Evolutionary conservation across 1,140 invertebrate species (phyloP), one percentile per base, ranked within the genome.

Genomic region (Physella acuta): DNA sequence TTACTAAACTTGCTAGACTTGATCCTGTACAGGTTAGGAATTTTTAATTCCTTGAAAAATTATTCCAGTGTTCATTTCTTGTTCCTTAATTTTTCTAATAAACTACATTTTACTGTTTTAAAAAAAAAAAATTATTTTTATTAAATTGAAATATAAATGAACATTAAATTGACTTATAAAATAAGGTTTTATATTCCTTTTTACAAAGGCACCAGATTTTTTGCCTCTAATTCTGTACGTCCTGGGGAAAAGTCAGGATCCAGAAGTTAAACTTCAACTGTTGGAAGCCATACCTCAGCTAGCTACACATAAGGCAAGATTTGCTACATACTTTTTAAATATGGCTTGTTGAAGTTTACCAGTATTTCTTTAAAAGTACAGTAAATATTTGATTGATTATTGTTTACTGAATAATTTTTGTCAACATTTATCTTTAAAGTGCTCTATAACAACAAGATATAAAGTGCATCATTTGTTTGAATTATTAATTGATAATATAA

Each of bases 271-370:
- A 56, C 58, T 79, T 34, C 34, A 64, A 3, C 70, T 81, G 1
- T 34, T 81, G 44, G 74, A 75, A 26, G 39, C 71, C 17, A 59
- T 81, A 28, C 75, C 78, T 28, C 28, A 31, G 1, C 39, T 78
- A 52, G 78, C 77, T 28, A 71, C 68, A 56, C 76, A 80, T 56
- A 80, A 80, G 74, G 79, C 79, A 71, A 44, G 8, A 44, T n/a
- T n/a, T n/a, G n/a, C n/a, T n/a, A n/a, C n/a, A n/a, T n/a, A n/a
- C n/a, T n/a, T n/a, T n/a, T n/a, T n/a, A n/a, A n/a, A n/a, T n/a
- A n/a, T n/a, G n/a, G n/a, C n/a, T n/a, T n/a, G n/a, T n/a, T n/a
- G n/a, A n/a, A n/a, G n/a, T n/a, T n/a, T 2, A 37, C 44, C 52
- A 30, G 2, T 63, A 11, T 63, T 11, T 44, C 28, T 8, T 30